Evolutionary conservation across 2,113 vertebrate genomes (phyloP).

Genomic region (rabbit (Oryctolagus cuniculus)): DNA sequence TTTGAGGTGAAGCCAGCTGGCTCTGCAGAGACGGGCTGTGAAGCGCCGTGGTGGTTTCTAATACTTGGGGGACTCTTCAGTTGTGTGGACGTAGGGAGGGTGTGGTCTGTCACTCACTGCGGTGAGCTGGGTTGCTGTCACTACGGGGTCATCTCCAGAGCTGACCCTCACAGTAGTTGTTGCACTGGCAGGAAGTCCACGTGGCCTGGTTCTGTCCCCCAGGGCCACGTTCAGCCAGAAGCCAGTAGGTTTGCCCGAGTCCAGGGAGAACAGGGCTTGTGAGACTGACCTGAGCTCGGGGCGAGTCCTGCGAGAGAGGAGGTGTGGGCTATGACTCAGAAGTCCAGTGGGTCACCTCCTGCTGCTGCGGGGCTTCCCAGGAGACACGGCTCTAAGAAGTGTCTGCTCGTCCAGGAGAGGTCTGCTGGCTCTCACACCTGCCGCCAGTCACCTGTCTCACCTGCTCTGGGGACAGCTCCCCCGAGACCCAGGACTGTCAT

Average conservation of each 20-base stretch:
- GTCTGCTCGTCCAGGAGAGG: conserved; percentile 59
- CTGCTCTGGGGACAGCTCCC: conserved; percentile 63
- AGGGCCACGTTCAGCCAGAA: neutral
- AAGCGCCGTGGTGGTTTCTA: conserved; percentile 32
- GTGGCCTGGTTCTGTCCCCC: neutral
- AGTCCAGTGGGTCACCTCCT: conserved; percentile 25
- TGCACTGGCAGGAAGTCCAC: conserved; percentile 32
- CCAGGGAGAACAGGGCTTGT: neutral
- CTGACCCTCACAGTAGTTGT: neutral
- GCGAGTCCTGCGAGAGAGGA: conserved; percentile 43
- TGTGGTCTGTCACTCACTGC: neutral
- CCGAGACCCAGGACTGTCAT: conserved; percentile 63
- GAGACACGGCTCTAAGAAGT: conserved; percentile 39
- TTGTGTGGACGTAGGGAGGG: neutral
- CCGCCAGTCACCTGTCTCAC: conserved; percentile 48
- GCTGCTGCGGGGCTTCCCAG: conserved; percentile 51
- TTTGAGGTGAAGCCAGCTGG: conserved; percentile 50
- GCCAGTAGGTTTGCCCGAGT: neutral
- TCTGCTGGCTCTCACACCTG: conserved; percentile 65
- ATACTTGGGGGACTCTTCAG: conserved; percentile 1
- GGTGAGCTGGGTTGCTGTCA: conserved; percentile 10
- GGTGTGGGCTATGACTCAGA: conserved; percentile 58
- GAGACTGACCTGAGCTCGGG: conserved; percentile 34
- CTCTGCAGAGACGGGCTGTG: conserved; percentile 11
- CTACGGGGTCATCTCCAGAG: conserved; percentile 28